A percentile compares a stretch with the other conserved stretches of the same genome.
Conservation (phyloP, 2,797 vertebrate genomes). For the Pipistrellus nathusii region DNA sequence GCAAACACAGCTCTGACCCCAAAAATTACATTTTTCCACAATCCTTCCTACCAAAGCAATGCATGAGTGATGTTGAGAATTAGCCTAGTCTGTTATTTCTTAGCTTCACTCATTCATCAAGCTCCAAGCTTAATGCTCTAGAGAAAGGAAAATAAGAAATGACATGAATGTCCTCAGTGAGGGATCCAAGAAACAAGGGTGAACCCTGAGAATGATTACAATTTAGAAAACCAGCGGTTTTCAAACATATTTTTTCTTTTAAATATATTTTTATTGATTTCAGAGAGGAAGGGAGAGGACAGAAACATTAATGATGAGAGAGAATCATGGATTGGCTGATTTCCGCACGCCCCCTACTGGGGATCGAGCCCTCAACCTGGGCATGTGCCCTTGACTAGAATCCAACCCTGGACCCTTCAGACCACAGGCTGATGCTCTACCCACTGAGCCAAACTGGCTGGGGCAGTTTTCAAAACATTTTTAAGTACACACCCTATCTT, state of each 20-base stretch:
- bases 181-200: not conserved
- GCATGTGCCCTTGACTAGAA: no score
- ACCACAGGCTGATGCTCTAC: no score
- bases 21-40: not conserved
- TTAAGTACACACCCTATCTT: not conserved
- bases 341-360: no score
- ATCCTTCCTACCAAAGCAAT: not conserved
- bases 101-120: not conserved
- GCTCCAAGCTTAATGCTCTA: not conserved
- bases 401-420: no score
- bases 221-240: not conserved
- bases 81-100: not conserved
- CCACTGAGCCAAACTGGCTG: no score
- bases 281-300: no score
- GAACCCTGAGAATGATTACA: not conserved
- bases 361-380: no score
- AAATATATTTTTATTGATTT: no score
- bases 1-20: not conserved
- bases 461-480: not conserved
- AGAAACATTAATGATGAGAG: no score
- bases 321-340: no score
- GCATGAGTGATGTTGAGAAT: not conserved
- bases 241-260: not conserved
- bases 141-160: not conserved
- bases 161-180: not conserved